These are phyloP conservation scores for Heterodera schachtii DNA, from an alignment of 1,140 invertebrate species.

Conservation along the genomic window DNA sequence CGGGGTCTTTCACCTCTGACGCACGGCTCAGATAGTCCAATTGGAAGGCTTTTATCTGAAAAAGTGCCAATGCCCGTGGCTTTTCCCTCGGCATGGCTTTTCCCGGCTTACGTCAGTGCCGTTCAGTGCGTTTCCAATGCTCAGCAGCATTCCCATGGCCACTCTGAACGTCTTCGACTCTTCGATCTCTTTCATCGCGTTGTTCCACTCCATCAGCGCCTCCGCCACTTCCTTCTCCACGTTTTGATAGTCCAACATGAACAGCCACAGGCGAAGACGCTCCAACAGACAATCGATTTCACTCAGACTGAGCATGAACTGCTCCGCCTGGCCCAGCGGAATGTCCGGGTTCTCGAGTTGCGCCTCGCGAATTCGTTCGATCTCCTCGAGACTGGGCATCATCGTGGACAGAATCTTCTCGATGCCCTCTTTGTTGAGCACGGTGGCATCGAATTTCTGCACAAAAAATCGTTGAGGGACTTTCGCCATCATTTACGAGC, in stretches of 20 bases:
- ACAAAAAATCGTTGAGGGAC: conserved; percentile 17
- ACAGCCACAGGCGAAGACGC: conserved; percentile 93
- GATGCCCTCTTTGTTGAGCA: conserved; percentile 88
- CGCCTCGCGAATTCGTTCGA: conserved; percentile 91
- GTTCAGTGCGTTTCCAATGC: conserved; percentile 95
- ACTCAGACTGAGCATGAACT: conserved; percentile 90
- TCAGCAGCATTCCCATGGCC: conserved; percentile 87
- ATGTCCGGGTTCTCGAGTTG: conserved; percentile 88
- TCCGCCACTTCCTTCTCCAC: conserved; percentile 88
- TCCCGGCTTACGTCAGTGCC: conserved; percentile 75
- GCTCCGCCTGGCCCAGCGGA: conserved; percentile 93
- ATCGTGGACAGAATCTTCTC: conserved; percentile 89
- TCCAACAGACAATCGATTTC: conserved; percentile 93
- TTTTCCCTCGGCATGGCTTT: conserved; percentile 24
- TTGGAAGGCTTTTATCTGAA: conserved; percentile 89
- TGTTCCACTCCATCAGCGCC: conserved; percentile 72
- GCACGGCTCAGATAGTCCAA: conserved; percentile 96
- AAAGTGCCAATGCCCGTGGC: conserved; percentile 28
- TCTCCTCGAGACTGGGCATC: conserved; percentile 95
- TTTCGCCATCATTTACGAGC: too few relatives aligned
- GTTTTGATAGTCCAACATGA: conserved; percentile 96
- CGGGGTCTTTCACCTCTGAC: conserved; percentile 96
- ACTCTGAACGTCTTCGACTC: conserved; percentile 90
- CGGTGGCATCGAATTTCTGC: conserved; percentile 96
- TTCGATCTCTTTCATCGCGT: conserved; percentile 73